These are phyloP conservation scores for Hirudo medicinalis DNA, from an alignment of 1,140 invertebrate species.

Conservation along the genomic window DNA sequence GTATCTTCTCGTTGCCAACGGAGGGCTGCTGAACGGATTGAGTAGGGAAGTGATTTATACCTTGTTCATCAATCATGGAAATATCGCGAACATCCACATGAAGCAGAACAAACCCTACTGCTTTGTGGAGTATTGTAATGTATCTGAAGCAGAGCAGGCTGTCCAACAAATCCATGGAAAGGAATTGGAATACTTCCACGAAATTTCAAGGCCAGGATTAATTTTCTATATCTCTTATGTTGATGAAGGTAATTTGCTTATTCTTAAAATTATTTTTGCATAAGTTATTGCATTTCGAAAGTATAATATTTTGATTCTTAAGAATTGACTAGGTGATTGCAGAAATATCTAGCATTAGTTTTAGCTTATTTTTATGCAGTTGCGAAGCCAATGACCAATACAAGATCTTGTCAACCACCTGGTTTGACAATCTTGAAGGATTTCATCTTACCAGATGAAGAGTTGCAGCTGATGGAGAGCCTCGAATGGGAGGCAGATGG, in stretches of 20 bases:
- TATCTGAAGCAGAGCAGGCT: conserved; percentile 44
- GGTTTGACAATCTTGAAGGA: conserved; percentile 60
- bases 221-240: conserved; percentile 54
- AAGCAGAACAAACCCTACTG: conserved; percentile 59
- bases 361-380: background rate
- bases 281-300: background rate
- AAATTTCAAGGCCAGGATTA: conserved; percentile 23
- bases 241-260: conserved; percentile 42
- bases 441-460: conserved; percentile 61
- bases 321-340: background rate
- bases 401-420: conserved; percentile 43
- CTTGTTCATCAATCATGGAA: conserved; percentile 44
- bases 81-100: conserved; percentile 50
- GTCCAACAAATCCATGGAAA: conserved; percentile 45
- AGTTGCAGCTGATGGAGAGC: conserved; percentile 50
- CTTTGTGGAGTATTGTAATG: conserved; percentile 50
- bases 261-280: background rate
- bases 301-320: background rate
- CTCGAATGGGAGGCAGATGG: conserved; percentile 47
- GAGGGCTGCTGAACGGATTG: conserved; percentile 58
- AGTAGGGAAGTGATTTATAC: conserved; percentile 49
- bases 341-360: background rate
- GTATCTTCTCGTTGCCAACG: conserved; percentile 56
- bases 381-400: background rate
- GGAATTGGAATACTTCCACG: conserved; percentile 34